phyloP scores from a whole-genome alignment of 2,113 vertebrate genomes.

The Hemichromis elongatus region DNA sequence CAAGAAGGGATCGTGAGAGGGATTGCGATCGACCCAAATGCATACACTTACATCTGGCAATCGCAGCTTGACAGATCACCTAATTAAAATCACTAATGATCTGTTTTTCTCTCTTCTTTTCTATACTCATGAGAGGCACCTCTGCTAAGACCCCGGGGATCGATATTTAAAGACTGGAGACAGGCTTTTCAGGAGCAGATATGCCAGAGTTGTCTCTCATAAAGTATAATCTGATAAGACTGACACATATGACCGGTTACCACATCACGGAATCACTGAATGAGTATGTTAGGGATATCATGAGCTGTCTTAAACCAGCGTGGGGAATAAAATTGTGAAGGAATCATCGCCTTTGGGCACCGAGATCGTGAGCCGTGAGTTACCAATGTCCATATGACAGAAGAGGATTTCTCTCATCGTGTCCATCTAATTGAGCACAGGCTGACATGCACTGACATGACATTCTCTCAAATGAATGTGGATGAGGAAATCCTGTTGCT shows the following conservation, averaged over 20 bases:
- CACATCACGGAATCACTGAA: slow-evolving; percentile 28
- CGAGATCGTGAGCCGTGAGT: neutral
- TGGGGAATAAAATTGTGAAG: neutral
- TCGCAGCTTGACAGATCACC: slow-evolving; percentile 76
- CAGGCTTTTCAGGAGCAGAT: slow-evolving; percentile 55
- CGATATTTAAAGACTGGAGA: slow-evolving; percentile 75
- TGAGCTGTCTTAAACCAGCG: slow-evolving; percentile 4
- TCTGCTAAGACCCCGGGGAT: slow-evolving; percentile 60
- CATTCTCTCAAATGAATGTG: neutral
- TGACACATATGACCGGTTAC: slow-evolving; percentile 31
- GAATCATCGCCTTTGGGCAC: neutral
- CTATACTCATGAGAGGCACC: slow-evolving; percentile 60
- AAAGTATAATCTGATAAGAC: slow-evolving; percentile 66
- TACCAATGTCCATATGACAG: slow-evolving; percentile 8
- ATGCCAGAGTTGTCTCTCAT: slow-evolving; percentile 55
- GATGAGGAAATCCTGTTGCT: neutral
- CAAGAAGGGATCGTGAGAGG: slow-evolving; percentile 61
- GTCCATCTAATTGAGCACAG: neutral
- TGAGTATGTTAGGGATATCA: slow-evolving; percentile 15
- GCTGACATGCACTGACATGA: neutral
- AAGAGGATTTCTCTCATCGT: neutral
- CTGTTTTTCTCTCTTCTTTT: slow-evolving; percentile 69
- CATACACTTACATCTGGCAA: slow-evolving; percentile 70
- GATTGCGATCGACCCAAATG: slow-evolving; percentile 69
- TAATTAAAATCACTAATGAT: slow-evolving; percentile 80